These are phyloP conservation scores for Manis crassicaudata DNA, from an alignment of 2,797 vertebrate genomes.

Conservation along the genomic window DNA sequence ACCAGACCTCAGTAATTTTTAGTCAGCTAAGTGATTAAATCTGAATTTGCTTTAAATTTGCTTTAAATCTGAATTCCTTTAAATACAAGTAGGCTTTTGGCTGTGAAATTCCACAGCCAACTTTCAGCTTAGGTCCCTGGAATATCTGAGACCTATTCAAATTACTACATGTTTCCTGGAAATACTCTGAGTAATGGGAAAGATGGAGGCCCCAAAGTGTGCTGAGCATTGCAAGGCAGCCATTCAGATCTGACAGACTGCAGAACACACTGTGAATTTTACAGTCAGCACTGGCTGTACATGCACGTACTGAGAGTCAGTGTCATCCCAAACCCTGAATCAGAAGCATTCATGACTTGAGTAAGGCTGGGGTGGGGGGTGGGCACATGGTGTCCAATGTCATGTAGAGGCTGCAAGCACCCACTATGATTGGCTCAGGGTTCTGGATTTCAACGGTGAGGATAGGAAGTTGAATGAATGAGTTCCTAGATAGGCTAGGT, in stretches of 20 bases:
- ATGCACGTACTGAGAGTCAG: background rate
- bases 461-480: background rate
- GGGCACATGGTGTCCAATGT: background rate
- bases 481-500: background rate
- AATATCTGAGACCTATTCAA: background rate
- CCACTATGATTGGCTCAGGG: rapidly evolving
- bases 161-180: background rate
- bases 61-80: background rate
- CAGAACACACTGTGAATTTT: background rate
- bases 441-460: background rate
- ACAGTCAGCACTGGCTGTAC: background rate
- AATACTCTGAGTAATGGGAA: background rate
- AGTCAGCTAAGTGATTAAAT: background rate
- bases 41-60: background rate
- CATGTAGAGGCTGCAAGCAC: background rate
- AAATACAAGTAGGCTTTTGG: background rate
- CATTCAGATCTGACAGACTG: background rate
- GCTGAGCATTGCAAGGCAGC: background rate
- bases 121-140: background rate
- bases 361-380: background rate
- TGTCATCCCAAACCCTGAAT: background rate
- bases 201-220: background rate
- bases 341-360: background rate
- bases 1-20: background rate
- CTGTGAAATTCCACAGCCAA: background rate